Base-by-base conservation (phyloP, 2,113 vertebrate genomes). In the Ceyx cyanopectus region DNA sequence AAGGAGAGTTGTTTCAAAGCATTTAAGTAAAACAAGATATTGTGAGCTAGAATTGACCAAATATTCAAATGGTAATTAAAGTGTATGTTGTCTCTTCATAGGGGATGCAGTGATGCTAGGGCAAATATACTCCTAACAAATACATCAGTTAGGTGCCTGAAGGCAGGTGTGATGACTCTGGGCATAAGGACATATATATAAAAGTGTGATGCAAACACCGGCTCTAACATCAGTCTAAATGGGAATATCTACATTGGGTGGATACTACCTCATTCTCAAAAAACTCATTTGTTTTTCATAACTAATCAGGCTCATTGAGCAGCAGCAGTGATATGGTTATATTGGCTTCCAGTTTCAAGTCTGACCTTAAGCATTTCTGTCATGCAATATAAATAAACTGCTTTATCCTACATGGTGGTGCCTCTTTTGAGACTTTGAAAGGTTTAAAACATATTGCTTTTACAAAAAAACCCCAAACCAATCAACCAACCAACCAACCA, bases 81-180 rank as follows among this genome's bases (percentile, higher is more conserved):
- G 3, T 26, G 16, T 58, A 34, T 73, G 12, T 74, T 74, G 21
- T 63, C 7, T 45, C 58, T 77, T 67, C 5, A 6, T 27, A 12
- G 0, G 1, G 23, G 22, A 43, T 19, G 48, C 32, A 60, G 7
- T 26, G 30, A 54, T 0, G 1, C 17, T 40, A 50, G 22, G 27
- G 27, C 16, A 61, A 34, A 45, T 34, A 67, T 11, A 1, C 29
- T 80, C 27, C 40, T 70, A 58, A 68, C 6, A 74, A 37, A 34
- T 65, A 20, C 15, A 10, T 34, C 22, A 68, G 16, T 24, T 67
- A 34, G 12, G 26, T 69, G 12, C 21, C 34, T 83, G 37, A 45
- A 67, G 27, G 12, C 48, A 34, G 23, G 6, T 65, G 23, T 17
- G 46, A 45, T 57, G n/a, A 72, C 27, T 50, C 32, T 27, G 7